Base-by-base conservation (phyloP, 2,888 invertebrate genomes). In the Drosophila lacicola region DNA sequence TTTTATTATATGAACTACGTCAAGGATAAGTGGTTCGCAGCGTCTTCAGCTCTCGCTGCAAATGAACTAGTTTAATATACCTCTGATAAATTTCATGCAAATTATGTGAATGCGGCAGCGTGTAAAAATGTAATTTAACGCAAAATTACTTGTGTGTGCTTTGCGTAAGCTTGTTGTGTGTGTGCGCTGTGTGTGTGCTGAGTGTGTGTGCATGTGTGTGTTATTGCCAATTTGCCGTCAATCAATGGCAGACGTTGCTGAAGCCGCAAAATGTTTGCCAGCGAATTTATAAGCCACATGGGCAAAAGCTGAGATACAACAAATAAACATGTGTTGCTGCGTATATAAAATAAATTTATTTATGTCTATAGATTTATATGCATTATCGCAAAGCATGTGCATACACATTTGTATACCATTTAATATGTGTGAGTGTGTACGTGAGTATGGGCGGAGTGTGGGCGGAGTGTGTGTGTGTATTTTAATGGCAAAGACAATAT, bases 201-300 rank as follows among this genome's bases (percentile, higher is more conserved):
- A 44, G 49, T 54, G 49, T 25, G 25, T 62, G 17, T 44, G 47
- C 44, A 42, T 54, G 50, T 50, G 44, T 50, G 19, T 56, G 65
- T 44, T 65, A 63, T 65, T 75, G 72, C 65, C 79, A 75, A 66
- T 65, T 68, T 49, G 65, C 56, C 63, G 78, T 75, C 78, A 78
- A 72, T 78, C 78, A 78, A 68, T 68, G 49, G 53, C 75, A 78
- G 72, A 63, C 70, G 61, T 10, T 46, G 74, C 46, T 47, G 62
- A 46, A 51, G 61, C 75, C 79, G 62, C 78, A 78, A 54, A 68
- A 68, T 78, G 68, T 65, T 71, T 71, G 79, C 74, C 55, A 50
- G 56, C 64, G 41, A 37, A 55, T 57, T 50, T 36, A 68, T 49
- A 58, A 57, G 55, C 65, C 44, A 41, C 49, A 21, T 44, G 45